phyloP scores from a whole-genome alignment of 2,888 invertebrate genomes.

The Acanthosoma haemorrhoidale region DNA sequence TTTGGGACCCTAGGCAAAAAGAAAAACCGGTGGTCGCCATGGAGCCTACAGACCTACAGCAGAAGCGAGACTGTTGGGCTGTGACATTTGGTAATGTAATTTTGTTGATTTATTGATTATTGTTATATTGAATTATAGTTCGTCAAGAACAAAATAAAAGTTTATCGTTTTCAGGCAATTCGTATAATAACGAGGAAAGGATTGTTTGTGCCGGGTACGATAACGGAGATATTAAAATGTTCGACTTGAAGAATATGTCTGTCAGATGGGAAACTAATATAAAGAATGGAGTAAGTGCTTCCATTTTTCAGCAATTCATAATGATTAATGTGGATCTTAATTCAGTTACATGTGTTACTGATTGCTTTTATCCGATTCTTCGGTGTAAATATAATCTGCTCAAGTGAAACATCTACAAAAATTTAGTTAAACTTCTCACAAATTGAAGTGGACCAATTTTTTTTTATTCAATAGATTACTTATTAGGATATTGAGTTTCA shows the following conservation, averaged over 20 bases:
- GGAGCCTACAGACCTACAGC: constrained; percentile 57
- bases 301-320: not conserved
- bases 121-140: not conserved
- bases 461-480: too few relatives aligned
- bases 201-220: constrained; percentile 89
- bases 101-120: not conserved
- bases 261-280: constrained; percentile 86
- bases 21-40: constrained; percentile 84
- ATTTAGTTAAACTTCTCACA: too few relatives aligned
- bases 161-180: constrained; percentile 64
- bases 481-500: too few relatives aligned
- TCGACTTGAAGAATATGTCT: constrained; percentile 77
- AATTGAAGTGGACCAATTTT: too few relatives aligned
- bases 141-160: not conserved
- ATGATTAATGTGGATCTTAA: too few relatives aligned
- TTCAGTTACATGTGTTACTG: too few relatives aligned
- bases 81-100: constrained; percentile 67
- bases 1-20: constrained; percentile 92
- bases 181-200: constrained; percentile 79
- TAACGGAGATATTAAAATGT: constrained; percentile 92
- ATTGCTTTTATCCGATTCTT: too few relatives aligned
- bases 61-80: constrained; percentile 84
- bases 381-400: too few relatives aligned
- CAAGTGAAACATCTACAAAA: too few relatives aligned
- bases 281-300: constrained; percentile 70